These are phyloP conservation scores for Amorpha juglandis DNA, from an alignment of 2,888 invertebrate species.

Conservation along the genomic window DNA sequence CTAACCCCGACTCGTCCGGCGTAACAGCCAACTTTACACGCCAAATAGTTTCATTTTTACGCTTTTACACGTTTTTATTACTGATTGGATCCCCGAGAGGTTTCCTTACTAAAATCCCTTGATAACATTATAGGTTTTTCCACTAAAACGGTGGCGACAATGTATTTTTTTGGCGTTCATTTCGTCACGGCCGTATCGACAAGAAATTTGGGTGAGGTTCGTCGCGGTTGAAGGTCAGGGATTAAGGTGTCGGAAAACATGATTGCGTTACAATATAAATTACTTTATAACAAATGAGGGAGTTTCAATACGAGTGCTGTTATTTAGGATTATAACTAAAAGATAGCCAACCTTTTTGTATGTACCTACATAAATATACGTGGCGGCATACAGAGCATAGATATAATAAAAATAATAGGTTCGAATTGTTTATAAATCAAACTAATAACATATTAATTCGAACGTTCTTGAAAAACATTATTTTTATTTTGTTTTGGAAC, in stretches of 20 bases:
- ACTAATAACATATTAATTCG: too few relatives aligned
- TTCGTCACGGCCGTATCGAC: background rate
- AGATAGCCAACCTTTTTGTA: too few relatives aligned
- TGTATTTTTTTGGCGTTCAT: background rate
- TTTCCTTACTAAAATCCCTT: background rate
- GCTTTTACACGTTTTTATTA: conserved; percentile 28
- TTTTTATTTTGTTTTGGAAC: too few relatives aligned
- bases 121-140: background rate
- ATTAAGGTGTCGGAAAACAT: background rate
- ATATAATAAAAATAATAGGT: too few relatives aligned
- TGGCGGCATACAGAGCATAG: too few relatives aligned
- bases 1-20: conserved; percentile 31
- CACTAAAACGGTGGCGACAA: background rate
- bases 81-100: conserved; percentile 32
- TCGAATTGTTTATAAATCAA: too few relatives aligned
- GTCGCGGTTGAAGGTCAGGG: background rate
- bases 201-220: background rate
- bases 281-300: background rate
- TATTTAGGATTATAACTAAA: too few relatives aligned
- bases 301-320: too few relatives aligned
- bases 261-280: background rate
- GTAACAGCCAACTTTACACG: conserved; percentile 42
- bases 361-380: too few relatives aligned
- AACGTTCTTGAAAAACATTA: too few relatives aligned
- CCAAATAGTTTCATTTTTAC: conserved; percentile 37